These are phyloP conservation scores for Notodonta ziczac DNA, from an alignment of 2,888 invertebrate species.

Conservation along the genomic window DNA sequence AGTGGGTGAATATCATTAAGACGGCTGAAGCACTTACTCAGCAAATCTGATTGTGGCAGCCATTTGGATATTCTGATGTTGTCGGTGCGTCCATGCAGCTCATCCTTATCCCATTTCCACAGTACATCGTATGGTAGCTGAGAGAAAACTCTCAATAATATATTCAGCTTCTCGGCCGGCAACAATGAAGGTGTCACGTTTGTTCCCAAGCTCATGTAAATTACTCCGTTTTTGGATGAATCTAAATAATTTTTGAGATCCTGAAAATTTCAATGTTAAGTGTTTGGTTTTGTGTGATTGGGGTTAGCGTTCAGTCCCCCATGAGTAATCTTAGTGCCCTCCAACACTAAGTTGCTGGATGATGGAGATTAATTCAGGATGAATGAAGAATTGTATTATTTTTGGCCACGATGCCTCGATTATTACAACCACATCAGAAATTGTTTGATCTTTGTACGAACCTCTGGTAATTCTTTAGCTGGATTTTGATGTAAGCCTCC, in stretches of 20 bases:
- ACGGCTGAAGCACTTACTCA: too few relatives aligned
- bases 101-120: constrained; percentile 46
- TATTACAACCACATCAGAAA: not conserved
- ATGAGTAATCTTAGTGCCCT: too few relatives aligned
- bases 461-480: constrained; percentile 18
- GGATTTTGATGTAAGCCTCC: constrained; percentile 58
- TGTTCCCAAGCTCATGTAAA: constrained; percentile 54
- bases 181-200: constrained; percentile 35
- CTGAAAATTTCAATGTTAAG: constrained; percentile 27
- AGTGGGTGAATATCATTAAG: too few relatives aligned
- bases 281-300: not conserved
- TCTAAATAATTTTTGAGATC: constrained; percentile 54
- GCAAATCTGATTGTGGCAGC: too few relatives aligned
- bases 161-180: constrained; percentile 27
- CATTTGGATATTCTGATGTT: too few relatives aligned
- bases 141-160: constrained; percentile 29
- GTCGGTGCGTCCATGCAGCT: constrained; percentile 18
- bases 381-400: not conserved
- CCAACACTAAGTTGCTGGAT: too few relatives aligned
- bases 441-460: constrained; percentile 2
- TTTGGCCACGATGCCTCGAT: too few relatives aligned
- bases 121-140: constrained; percentile 40
- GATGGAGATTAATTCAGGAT: not conserved
- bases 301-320: not conserved
- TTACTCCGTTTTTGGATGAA: constrained; percentile 52